These are phyloP conservation scores for Eudasyphora cyanicolor DNA, from an alignment of 2,888 invertebrate genomes.

Conservation along the genomic window DNA sequence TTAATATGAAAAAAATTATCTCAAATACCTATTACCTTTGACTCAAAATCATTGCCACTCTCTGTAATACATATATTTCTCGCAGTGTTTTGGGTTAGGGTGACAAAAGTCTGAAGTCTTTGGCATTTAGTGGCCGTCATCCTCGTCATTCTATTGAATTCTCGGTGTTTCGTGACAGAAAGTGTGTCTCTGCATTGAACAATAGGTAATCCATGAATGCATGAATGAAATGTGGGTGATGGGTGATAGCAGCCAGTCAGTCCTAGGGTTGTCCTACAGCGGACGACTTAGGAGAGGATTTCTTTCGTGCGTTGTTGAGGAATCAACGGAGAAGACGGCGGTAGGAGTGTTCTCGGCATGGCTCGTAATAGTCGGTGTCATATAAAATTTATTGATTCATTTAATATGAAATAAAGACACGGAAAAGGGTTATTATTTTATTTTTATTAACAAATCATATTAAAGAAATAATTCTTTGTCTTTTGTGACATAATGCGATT, in stretches of 20 bases:
- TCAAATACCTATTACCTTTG: no score
- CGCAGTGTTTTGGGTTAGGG: no score
- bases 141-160: no score
- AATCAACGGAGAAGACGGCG: not conserved
- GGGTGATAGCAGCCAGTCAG: not conserved
- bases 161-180: not conserved
- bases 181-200: not conserved
- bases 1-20: no score
- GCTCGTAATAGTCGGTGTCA: conserved; percentile 32
- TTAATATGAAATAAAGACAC: conserved; percentile 32
- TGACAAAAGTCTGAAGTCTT: not conserved
- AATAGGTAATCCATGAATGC: not conserved
- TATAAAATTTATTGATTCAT: conserved; percentile 41
- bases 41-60: no score
- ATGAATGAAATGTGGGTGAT: no score
- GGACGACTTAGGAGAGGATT: not conserved
- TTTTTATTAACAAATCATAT: conserved; percentile 21
- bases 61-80: not conserved
- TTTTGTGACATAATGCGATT: conserved; percentile 37
- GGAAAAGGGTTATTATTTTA: conserved; percentile 26
- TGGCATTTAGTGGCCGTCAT: not conserved
- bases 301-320: not conserved
- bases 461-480: conserved; percentile 28
- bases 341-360: conserved; percentile 10
- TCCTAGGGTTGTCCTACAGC: no score